Evolutionary conservation across 2,888 invertebrate genomes (phyloP).

Genomic region (Saturnia pavonia): DNA sequence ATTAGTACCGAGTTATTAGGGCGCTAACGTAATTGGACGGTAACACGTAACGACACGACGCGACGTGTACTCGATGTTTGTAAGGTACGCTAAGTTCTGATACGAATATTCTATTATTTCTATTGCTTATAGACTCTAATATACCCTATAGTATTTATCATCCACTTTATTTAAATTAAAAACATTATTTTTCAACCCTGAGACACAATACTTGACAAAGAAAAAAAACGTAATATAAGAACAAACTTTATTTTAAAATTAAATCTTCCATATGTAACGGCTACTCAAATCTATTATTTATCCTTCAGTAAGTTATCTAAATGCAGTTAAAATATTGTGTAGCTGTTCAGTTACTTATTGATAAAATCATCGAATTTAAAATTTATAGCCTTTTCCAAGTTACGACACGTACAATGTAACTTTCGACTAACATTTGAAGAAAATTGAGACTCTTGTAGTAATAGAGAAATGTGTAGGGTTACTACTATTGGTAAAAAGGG

Average conservation of each 20-base stretch:
- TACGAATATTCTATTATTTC: no score
- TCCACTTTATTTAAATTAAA: no score
- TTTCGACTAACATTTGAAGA: background rate
- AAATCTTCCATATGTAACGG: no score
- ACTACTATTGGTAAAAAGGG: background rate
- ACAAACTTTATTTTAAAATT: no score
- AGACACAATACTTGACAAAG: no score
- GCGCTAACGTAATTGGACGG: background rate
- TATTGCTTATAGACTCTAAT: no score
- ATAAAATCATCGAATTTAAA: conserved; percentile 11
- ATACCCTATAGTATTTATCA: no score
- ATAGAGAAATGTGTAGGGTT: background rate
- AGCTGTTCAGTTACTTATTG: background rate
- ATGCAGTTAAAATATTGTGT: background rate
- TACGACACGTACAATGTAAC: conserved; percentile 3
- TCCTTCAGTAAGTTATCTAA: background rate
- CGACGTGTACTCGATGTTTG: no score
- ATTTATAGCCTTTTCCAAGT: background rate
- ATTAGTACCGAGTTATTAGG: background rate
- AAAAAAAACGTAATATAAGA: no score
- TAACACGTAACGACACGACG: no score
- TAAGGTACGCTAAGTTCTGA: no score
- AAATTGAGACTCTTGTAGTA: conserved; percentile 5
- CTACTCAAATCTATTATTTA: background rate
- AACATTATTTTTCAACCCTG: no score